Evolutionary conservation across 1,140 invertebrate genomes (phyloP).

Genomic region (Drosophila kanapiae): DNA sequence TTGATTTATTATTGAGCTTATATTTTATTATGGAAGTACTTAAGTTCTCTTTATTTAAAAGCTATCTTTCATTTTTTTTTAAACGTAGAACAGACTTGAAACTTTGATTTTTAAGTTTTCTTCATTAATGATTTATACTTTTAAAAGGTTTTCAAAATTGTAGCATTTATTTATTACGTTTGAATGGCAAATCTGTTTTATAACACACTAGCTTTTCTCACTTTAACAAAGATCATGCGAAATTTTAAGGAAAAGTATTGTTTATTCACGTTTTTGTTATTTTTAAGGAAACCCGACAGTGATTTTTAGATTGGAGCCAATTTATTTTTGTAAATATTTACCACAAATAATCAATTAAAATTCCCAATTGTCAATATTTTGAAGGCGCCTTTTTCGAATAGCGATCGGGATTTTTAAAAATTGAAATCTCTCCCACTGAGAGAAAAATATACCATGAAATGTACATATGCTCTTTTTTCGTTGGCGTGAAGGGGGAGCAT

Average conservation of each 20-base stretch:
- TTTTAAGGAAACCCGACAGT: neutral
- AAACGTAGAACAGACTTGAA: too few relatives aligned
- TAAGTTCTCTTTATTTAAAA: neutral
- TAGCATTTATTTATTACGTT: too few relatives aligned
- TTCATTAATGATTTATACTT: too few relatives aligned
- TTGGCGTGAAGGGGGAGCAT: neutral
- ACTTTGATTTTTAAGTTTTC: too few relatives aligned
- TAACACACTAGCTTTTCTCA: neutral
- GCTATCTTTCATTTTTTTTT: too few relatives aligned
- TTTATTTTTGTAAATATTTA: constrained; percentile 7
- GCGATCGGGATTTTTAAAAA: neutral
- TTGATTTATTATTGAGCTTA: neutral
- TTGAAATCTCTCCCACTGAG: constrained; percentile 17
- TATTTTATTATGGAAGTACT: neutral
- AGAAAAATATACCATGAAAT: constrained; percentile 22
- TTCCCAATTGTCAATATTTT: constrained; percentile 19
- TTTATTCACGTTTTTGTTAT: neutral
- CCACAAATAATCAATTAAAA: constrained; percentile 20
- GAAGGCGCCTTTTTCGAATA: neutral
- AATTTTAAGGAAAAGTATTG: neutral
- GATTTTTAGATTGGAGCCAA: neutral
- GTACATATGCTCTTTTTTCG: neutral
- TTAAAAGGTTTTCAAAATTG: too few relatives aligned
- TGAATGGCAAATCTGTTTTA: too few relatives aligned
- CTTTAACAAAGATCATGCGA: neutral